These are phyloP conservation scores for Philereme vetulata DNA, from an alignment of 2,888 invertebrate genomes.

Conservation along the genomic window DNA sequence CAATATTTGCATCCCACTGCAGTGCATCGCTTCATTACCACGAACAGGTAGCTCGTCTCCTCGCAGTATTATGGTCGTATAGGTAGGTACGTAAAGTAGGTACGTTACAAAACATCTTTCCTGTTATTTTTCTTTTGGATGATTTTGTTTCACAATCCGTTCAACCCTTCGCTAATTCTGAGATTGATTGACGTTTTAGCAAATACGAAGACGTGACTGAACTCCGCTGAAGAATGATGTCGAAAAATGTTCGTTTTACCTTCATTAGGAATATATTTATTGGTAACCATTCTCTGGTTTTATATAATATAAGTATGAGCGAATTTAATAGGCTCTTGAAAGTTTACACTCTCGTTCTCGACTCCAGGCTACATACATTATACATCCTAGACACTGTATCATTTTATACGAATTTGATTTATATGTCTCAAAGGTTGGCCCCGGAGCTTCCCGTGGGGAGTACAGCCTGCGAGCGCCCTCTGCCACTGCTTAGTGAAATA, in stretches of 20 bases:
- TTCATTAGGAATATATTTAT: too few species aligned
- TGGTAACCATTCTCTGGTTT: too few species aligned
- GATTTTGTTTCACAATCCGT: constrained; percentile 18
- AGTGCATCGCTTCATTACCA: too few species aligned
- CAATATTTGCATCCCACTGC: too few species aligned
- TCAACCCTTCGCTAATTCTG: constrained; percentile 13
- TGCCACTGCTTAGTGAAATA: not conserved
- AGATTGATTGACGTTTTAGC: constrained; percentile 19
- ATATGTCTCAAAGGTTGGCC: constrained; percentile 22
- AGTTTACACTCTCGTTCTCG: not conserved
- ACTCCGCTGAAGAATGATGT: not conserved
- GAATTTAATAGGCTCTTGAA: too few species aligned
- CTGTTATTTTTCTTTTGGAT: not conserved
- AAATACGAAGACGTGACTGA: constrained; percentile 20
- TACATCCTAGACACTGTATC: not conserved
- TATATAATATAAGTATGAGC: too few species aligned
- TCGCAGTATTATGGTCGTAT: too few species aligned
- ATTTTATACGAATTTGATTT: constrained; percentile 22
- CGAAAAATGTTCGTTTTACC: too few species aligned
- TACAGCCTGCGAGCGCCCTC: constrained; percentile 14
- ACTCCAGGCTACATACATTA: not conserved
- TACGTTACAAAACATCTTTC: not conserved
- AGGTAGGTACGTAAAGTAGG: too few species aligned
- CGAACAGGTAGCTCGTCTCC: too few species aligned
- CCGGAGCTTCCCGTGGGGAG: constrained; percentile 9